Conservation (phyloP, 1,140 invertebrate species). For the Teleopsis dalmanni region DNA sequence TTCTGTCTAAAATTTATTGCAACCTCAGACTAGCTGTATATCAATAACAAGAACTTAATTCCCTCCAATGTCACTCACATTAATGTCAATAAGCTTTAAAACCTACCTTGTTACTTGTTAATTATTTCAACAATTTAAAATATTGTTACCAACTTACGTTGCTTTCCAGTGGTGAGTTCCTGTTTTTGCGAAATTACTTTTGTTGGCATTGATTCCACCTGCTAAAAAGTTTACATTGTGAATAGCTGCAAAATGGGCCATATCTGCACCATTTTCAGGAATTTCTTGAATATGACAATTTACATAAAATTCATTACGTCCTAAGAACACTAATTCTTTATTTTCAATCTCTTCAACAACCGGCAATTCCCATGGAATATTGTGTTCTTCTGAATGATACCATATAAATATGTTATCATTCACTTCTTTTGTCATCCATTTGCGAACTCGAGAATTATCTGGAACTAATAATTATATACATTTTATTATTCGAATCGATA, state of each 20-base stretch:
- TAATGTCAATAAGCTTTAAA: no score
- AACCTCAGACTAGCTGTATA: no score
- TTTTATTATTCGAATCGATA: no score
- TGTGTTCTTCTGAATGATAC: conserved; percentile 70
- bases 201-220: conserved; percentile 47
- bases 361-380: conserved; percentile 59
- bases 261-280: conserved; percentile 85
- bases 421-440: conserved; percentile 59
- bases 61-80: no score
- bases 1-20: no score
- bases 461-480: conserved; percentile 45
- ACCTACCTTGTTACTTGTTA: no score
- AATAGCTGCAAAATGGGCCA: conserved; percentile 68
- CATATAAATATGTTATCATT: conserved; percentile 75
- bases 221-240: conserved; percentile 58
- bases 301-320: conserved; percentile 68
- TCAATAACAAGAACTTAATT: no score
- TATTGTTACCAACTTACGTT: conserved; percentile 18
- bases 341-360: conserved; percentile 49
- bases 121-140: no score
- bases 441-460: conserved; percentile 52
- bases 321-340: conserved; percentile 60
- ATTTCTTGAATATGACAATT: conserved; percentile 79
- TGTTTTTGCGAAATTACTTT: conserved; percentile 6
- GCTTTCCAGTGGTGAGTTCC: conserved; percentile 31